Conservation (phyloP, 2,888 invertebrate species). For the Caradrina clavipalpis region DNA sequence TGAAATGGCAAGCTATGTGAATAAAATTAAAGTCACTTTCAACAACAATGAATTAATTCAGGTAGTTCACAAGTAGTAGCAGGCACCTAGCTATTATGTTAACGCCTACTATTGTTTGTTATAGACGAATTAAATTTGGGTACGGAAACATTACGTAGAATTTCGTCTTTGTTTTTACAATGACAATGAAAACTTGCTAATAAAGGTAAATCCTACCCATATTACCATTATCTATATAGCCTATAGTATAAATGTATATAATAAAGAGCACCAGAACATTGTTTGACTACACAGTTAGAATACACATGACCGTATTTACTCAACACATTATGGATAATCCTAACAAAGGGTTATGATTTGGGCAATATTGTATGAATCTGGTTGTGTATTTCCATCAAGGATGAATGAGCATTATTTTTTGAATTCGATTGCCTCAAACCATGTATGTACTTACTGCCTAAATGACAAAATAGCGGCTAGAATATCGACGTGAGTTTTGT, state of each 20-base stretch:
- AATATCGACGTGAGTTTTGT: constrained; percentile 39
- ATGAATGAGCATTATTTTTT: constrained; percentile 7
- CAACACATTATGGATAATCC: constrained; percentile 32
- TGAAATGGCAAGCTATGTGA: constrained; percentile 21
- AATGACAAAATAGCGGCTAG: constrained; percentile 36
- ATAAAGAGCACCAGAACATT: constrained; percentile 8
- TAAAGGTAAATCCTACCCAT: background rate
- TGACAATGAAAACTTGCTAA: constrained; percentile 4
- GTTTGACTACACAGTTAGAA: constrained; percentile 12
- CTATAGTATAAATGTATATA: background rate
- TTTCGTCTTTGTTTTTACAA: constrained; percentile 35
- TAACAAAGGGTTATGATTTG: constrained; percentile 44
- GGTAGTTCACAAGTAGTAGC: constrained; percentile 15
- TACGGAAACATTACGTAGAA: constrained; percentile 30
- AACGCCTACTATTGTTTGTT: constrained; percentile 22
- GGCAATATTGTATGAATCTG: constrained; percentile 15
- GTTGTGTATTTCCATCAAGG: constrained; percentile 16
- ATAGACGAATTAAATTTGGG: constrained; percentile 4
- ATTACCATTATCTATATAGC: background rate
- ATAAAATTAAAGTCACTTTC: constrained; percentile 25
- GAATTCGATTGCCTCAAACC: constrained; percentile 5
- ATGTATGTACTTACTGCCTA: constrained; percentile 14
- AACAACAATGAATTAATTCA: constrained; percentile 30
- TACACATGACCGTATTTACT: constrained; percentile 25
- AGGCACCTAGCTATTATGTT: constrained; percentile 6